Evolutionary conservation across 2,888 invertebrate genomes (phyloP), one percentile per base, ranked within the genome.

Genomic region (Sericinus montela): DNA sequence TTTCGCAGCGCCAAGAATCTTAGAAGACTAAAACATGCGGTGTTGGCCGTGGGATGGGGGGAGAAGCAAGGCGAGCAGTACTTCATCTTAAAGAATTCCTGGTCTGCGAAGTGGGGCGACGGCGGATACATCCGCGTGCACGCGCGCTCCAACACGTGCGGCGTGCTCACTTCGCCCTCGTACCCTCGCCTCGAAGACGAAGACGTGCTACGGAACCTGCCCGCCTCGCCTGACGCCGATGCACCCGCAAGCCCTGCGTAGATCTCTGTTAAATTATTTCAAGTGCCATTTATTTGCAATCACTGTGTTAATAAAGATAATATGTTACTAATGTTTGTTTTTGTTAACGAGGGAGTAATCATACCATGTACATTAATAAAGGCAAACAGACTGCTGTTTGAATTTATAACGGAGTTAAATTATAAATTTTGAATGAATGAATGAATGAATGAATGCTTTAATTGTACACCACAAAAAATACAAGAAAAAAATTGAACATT

Each of bases 81-180:
- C 72, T 72, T 84, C 67, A 74, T 76, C 40, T 52, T 84, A 54
- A 84, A 86, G 75, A 85, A 86, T 72, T 80, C 82, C 45, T 84
- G 81, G 80, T 67, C 72, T 3, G 56, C 59, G 15, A 57, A 46
- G 52, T 83, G 82, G 82, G 83, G 79, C 38, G 78, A 80, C 29
- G 67, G 47, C 16, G 86, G 84, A 9, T 84, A 73, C 71, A 55
- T 73, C 49, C 72, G 72, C 38, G 53, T 83, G 58, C 75, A 75
- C 55, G 82, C 69, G 39, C 54, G 68, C 46, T 55, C 71, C 57
- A 80, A 86, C 72, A 76, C 82, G 52, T 82, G 82, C 67, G 85
- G 84, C 50, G 65, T 80, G 57, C 76, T 82, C 54, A 55, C 71
- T 45, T 55, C 55, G 34, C 77, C 84, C 14, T 74, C 78, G 45